Conservation (phyloP, 2,113 vertebrate genomes). For the Pseudois nayaur region DNA sequence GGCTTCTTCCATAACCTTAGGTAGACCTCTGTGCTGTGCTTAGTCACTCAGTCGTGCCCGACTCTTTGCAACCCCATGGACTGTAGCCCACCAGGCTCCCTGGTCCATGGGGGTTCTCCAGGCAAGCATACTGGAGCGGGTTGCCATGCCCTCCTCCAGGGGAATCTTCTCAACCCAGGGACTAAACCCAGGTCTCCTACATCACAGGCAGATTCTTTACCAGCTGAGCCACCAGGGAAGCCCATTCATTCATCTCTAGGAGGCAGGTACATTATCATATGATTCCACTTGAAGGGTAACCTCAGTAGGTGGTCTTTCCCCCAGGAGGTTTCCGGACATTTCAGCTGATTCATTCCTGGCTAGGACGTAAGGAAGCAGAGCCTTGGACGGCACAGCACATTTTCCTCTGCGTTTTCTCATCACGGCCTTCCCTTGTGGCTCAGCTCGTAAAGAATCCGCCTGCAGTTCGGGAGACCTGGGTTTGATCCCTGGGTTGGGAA, state of each 20-base stretch:
- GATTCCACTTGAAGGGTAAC: neutral
- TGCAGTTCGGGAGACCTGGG: accelerated
- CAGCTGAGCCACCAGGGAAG: neutral
- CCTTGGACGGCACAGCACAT: neutral
- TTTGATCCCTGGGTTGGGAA: neutral
- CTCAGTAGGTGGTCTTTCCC: neutral
- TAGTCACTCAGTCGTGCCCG: accelerated
- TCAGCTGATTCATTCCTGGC: neutral
- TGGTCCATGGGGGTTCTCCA: neutral
- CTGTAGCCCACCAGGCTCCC: neutral
- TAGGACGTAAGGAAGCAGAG: too few species aligned
- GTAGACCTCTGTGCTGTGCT: neutral
- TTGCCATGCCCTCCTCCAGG: neutral
- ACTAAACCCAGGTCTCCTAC: neutral
- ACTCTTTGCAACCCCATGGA: neutral
- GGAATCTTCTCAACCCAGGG: neutral
- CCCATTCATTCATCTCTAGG: neutral
- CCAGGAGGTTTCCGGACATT: neutral
- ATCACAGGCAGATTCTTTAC: neutral
- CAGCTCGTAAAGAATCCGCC: neutral
- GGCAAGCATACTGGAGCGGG: neutral
- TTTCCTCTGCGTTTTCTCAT: neutral
- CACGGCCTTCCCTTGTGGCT: neutral
- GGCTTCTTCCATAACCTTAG: neutral
- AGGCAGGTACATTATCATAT: neutral